Evolutionary conservation across 2,888 invertebrate genomes (phyloP), one percentile per base, ranked within the genome.

Genomic region (Sepiola atlantica): DNA sequence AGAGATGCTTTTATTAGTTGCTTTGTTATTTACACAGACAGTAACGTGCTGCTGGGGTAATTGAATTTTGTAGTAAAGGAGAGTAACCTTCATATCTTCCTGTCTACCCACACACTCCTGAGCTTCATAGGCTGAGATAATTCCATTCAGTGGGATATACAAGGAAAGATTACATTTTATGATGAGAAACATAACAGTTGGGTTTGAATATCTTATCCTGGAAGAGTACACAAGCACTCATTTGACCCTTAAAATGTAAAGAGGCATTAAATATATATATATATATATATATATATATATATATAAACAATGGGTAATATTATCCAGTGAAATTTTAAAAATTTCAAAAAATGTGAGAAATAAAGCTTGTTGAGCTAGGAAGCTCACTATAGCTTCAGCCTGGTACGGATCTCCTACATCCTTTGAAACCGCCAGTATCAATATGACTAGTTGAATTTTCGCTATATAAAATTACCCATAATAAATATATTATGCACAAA

Each of bases 21-120:
- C 32, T 77, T n/a, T 77, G 32, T 77, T 77, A 77, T 77, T 77
- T 77, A n/a, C 32, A 77, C 77, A 77, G 32, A 77, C 77, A 77
- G n/a, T 77, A 77, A 77, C 28, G 77, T 77, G 77, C 77, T 77
- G 32, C 77, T 77, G 77, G 77, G 77, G n/a, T n/a, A 77, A 77
- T 77, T 77, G n/a, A 77, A 77, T 77, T 77, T 77, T n/a, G 77
- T 77, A 77, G 77, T n/a, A 77, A 77, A 77, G 77, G 77, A 77
- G 77, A 77, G 77, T 77, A 77, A 77, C 77, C 77, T 77, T 77
- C 77, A 77, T 77, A n/a, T 77, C 77, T 77, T n/a, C 77, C n/a
- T 77, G 32, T n/a, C 77, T 77, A 77, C 77, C 77, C 77, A 77
- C 77, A 77, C n/a, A 77, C 77, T n/a, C n/a, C 77, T n/a, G 77